phyloP scores from a whole-genome alignment of 2,797 vertebrate species.

The Natrix natrix region DNA sequence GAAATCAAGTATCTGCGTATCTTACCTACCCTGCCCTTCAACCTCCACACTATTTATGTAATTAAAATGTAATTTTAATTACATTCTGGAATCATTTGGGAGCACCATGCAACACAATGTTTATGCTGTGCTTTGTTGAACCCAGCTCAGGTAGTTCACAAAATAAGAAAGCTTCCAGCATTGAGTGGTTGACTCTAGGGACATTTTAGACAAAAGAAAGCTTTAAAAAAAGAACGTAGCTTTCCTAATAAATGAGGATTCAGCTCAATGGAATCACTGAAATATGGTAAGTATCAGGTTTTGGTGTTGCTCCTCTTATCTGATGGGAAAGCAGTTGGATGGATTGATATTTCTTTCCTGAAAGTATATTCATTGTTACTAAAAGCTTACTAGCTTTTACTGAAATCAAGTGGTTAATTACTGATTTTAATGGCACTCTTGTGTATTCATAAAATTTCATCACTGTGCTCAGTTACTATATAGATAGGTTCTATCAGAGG shows the following conservation, averaged over 20 bases:
- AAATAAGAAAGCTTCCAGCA: slow-evolving; percentile 54
- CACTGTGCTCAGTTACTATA: not conserved
- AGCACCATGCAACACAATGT: not conserved
- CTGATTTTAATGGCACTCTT: not conserved
- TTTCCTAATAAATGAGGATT: slow-evolving; percentile 2
- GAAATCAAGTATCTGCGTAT: not conserved
- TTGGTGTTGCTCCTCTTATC: not conserved
- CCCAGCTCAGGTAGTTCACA: slow-evolving; percentile 30
- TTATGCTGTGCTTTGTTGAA: slow-evolving; percentile 38
- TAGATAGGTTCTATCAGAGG: not conserved
- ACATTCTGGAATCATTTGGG: slow-evolving; percentile 39
- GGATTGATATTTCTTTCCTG: not conserved
- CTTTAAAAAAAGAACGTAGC: not conserved
- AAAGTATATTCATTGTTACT: not conserved
- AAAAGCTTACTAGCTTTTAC: not conserved
- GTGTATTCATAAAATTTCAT: not conserved
- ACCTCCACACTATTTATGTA: not conserved
- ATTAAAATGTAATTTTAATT: slow-evolving; percentile 46
- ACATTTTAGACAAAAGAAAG: slow-evolving; percentile 34
- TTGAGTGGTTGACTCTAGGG: slow-evolving; percentile 16
- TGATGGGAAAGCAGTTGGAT: not conserved
- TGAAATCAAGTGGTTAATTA: not conserved
- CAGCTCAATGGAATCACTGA: slow-evolving; percentile 17
- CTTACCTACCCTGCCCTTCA: slow-evolving; percentile 13
- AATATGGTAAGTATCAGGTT: not conserved